Evolutionary conservation across 1,140 invertebrate genomes (phyloP), one percentile per base, ranked within the genome.

Genomic region (Melitaea cinxia): DNA sequence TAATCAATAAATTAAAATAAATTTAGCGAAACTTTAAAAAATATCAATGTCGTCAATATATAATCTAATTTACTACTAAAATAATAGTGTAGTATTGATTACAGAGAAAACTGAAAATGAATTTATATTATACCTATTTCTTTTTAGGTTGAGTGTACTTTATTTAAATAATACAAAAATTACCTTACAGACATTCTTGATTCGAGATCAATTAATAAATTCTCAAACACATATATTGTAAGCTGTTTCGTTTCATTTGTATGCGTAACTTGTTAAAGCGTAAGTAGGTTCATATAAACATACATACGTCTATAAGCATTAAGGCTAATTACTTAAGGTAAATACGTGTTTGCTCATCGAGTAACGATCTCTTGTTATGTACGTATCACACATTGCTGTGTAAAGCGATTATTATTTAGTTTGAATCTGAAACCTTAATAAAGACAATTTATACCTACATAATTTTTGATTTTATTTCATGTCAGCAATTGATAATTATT

Each of bases 271-370:
- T 28, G 26, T 28, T 3, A 3, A 28, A 4, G 7, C 26, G 7
- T 28, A 28, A 28, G 7, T 28, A 28, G 3, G 7, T 28, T 28
- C 3, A 4, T 28, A 33, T 33, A 10, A 9, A 33, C 9, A 33
- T 10, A 10, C 30, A 26, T 33, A 7, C 12, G 28, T 53, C 26
- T 28, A 17, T 53, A 30, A 26, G 10, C 50, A 53, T 28, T 53
- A 33, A 53, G 50, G 50, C 30, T 53, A 53, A 12, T 57, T 42
- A 42, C 37, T 26, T 57, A 35, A 9, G 45, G 54, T 57, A 42
- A 57, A 42, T 39, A 23, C 12, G 21, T 47, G 2, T 23, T 42
- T 23, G 37, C 33, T 24, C 14, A 10, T 42, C 17, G 54, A 57
- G 54, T 57, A 42, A 42, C 23, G 45, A 57, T 45, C 15, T 28